Conservation (phyloP, 1,140 invertebrate genomes). For the Conus ventricosus region DNA sequence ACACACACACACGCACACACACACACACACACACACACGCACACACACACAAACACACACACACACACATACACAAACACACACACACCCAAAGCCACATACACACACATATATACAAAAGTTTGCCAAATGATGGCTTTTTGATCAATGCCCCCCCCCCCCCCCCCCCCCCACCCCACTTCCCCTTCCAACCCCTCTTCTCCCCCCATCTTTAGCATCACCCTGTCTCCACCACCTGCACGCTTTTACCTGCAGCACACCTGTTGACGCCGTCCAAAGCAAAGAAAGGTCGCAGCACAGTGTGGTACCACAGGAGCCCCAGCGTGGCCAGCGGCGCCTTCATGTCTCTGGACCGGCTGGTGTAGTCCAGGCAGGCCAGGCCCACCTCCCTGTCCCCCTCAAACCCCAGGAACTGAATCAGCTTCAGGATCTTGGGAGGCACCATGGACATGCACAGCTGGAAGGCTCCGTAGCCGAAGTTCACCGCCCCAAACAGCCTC, state of each 20-base stretch:
- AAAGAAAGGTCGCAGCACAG: conserved; percentile 84
- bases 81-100: too few species aligned
- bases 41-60: too few species aligned
- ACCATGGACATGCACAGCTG: conserved; percentile 83
- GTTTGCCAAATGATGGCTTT: too few species aligned
- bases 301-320: conserved; percentile 85
- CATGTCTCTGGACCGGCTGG: conserved; percentile 83
- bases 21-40: too few species aligned
- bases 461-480: conserved; percentile 85
- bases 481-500: conserved; percentile 82
- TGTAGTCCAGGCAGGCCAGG: conserved; percentile 81
- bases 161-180: too few species aligned
- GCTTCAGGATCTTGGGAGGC: conserved; percentile 81
- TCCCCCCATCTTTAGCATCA: too few species aligned
- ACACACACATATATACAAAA: too few species aligned
- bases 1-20: too few species aligned
- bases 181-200: too few species aligned
- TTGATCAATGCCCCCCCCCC: too few species aligned
- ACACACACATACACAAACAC: too few species aligned
- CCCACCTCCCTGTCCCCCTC: conserved; percentile 81
- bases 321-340: conserved; percentile 84
- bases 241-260: not conserved
- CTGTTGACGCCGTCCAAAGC: conserved; percentile 81
- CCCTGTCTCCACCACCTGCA: too few species aligned
- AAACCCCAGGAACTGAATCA: conserved; percentile 85